Evolutionary conservation across 2,888 invertebrate species (phyloP).

Genomic region (Dasysyrphus albostriatus): DNA sequence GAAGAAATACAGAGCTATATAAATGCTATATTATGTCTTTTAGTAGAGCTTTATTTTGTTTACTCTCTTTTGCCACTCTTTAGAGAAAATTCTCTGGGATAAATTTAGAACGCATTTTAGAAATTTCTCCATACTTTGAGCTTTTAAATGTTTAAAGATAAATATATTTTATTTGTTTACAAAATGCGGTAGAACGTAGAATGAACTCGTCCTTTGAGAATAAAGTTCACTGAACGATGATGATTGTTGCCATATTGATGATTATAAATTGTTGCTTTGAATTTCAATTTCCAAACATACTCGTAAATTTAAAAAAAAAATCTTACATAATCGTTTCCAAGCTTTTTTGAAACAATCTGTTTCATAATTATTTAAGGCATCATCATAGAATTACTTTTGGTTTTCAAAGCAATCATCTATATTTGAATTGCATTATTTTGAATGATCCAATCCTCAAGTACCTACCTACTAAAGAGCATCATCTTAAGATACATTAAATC

Average conservation of each 20-base stretch:
- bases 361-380: neutral
- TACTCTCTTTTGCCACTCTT: neutral
- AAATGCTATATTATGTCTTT: neutral
- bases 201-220: slow-evolving; percentile 2
- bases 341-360: neutral
- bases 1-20: neutral
- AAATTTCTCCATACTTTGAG: neutral
- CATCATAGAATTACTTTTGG: neutral
- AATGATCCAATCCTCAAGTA: neutral
- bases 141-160: neutral
- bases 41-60: neutral
- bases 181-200: neutral
- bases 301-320: too few relatives aligned
- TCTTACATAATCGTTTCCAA: neutral
- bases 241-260: neutral
- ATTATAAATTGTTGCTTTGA: neutral
- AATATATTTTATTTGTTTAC: neutral
- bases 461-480: neutral
- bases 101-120: slow-evolving; percentile 1
- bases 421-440: neutral
- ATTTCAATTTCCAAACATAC: too few relatives aligned
- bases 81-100: neutral
- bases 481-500: neutral
- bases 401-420: neutral
- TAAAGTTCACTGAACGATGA: neutral